A percentile compares a stretch with the other conserved stretches of the same genome.
phyloP scores from a whole-genome alignment of 2,113 vertebrate species.

The Burhinus bistriatus region DNA sequence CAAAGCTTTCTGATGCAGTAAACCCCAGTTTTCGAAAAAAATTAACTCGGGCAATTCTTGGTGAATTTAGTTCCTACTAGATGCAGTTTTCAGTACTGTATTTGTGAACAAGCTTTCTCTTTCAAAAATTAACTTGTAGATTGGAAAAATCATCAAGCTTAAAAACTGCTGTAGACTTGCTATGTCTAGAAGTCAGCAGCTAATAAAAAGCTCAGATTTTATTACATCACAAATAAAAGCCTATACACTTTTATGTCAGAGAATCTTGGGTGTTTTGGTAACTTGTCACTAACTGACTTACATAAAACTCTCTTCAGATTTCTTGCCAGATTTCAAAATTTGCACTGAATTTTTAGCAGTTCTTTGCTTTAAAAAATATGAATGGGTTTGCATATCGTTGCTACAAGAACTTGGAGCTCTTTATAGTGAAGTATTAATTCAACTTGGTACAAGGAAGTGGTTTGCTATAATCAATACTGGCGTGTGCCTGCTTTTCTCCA shows the following conservation, averaged over 20 bases:
- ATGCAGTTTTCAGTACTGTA: background rate
- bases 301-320: background rate
- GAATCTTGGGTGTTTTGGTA: rapidly evolving
- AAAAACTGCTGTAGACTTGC: background rate
- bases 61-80: background rate
- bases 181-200: background rate
- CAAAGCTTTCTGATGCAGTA: background rate
- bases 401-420: background rate
- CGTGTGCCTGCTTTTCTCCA: rapidly evolving
- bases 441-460: background rate
- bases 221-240: background rate
- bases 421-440: background rate
- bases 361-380: background rate
- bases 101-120: background rate
- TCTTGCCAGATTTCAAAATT: background rate
- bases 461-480: rapidly evolving
- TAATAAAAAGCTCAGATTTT: background rate
- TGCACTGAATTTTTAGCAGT: background rate
- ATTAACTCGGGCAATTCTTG: background rate
- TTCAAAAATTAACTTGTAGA: background rate
- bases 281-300: background rate
- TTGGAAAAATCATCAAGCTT: background rate
- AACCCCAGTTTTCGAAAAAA: background rate
- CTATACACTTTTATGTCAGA: background rate
- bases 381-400: background rate